Evolutionary conservation across 2,888 invertebrate genomes (phyloP).

Genomic region (Enchytraeus crypticus): DNA sequence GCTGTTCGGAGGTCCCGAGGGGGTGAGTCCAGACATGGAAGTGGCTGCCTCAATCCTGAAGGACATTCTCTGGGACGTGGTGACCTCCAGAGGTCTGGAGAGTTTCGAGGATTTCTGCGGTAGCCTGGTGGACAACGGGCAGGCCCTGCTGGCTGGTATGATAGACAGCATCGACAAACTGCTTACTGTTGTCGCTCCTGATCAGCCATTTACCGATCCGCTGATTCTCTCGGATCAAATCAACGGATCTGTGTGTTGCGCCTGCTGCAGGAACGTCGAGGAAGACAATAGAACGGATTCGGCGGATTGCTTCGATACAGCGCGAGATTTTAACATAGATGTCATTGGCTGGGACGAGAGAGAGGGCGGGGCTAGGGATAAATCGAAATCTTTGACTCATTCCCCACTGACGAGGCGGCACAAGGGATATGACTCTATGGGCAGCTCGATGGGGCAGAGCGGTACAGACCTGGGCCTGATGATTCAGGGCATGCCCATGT

Average conservation of each 20-base stretch:
- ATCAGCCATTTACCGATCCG: neutral
- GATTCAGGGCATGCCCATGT: constrained; percentile 37
- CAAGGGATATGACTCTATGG: too few species aligned
- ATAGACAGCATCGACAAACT: constrained; percentile 37
- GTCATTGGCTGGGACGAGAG: too few species aligned
- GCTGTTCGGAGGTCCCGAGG: constrained; percentile 7
- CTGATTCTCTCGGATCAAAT: neutral
- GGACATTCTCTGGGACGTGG: constrained; percentile 21
- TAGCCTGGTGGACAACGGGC: constrained; percentile 29
- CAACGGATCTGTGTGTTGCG: neutral
- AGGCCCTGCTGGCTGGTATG: constrained; percentile 33
- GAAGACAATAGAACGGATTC: neutral
- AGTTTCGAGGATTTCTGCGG: constrained; percentile 37
- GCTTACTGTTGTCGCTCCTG: constrained; percentile 24
- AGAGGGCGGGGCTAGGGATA: too few species aligned
- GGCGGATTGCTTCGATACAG: neutral
- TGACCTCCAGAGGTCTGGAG: constrained; percentile 15
- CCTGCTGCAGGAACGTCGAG: too few species aligned
- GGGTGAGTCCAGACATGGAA: neutral
- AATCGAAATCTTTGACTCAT: neutral
- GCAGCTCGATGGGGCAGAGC: too few species aligned
- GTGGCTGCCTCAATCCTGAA: constrained; percentile 2
- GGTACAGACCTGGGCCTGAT: neutral
- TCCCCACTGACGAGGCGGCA: too few species aligned
- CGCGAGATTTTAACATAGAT: too few species aligned